Conservation (phyloP, 2,888 invertebrate species). For the Stenotaenia linearis region DNA sequence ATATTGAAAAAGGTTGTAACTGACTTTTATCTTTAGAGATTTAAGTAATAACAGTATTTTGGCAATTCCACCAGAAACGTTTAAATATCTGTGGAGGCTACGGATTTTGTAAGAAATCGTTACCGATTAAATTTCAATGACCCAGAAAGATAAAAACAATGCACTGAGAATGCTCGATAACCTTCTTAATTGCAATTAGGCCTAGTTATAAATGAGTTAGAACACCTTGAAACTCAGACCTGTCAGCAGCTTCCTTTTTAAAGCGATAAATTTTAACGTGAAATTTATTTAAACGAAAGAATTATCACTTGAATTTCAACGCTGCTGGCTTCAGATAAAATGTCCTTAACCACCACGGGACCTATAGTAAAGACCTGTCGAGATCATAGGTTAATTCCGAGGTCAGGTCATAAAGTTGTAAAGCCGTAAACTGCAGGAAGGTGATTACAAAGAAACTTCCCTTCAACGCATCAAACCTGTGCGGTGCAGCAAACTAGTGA, state of each 20-base stretch:
- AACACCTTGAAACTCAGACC: too few species aligned
- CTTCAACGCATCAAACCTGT: too few species aligned
- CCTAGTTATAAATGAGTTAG: too few species aligned
- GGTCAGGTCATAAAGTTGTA: neutral
- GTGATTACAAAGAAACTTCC: neutral
- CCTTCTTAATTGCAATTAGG: too few species aligned
- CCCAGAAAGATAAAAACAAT: neutral
- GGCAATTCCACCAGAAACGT: constrained; percentile 44
- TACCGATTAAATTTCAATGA: neutral
- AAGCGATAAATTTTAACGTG: too few species aligned
- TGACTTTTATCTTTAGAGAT: constrained; percentile 43
- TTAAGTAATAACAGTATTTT: constrained; percentile 48
- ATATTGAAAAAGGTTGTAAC: neutral
- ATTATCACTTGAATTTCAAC: neutral
- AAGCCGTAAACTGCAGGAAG: neutral
- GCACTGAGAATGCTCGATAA: too few species aligned
- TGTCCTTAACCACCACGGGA: neutral
- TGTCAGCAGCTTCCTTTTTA: too few species aligned
- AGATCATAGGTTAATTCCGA: neutral
- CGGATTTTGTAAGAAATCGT: constrained; percentile 38
- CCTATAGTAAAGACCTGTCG: neutral
- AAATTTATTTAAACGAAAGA: neutral
- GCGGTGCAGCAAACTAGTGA: too few species aligned
- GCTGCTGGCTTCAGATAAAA: neutral
- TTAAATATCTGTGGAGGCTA: constrained; percentile 46